Conservation (phyloP, 2,113 vertebrate genomes). For the Cebidichthys violaceus region DNA sequence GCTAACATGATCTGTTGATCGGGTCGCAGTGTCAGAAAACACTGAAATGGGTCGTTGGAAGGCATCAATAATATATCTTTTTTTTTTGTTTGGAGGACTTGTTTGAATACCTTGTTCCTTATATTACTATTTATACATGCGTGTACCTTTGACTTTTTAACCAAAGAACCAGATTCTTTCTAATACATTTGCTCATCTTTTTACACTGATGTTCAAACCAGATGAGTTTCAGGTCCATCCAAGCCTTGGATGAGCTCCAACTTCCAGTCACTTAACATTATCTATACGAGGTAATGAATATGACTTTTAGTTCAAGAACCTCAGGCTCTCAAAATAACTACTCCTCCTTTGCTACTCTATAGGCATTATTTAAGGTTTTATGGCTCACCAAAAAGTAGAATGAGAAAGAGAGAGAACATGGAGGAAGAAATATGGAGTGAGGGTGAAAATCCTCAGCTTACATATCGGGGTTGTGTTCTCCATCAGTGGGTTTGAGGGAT, state of each 20-base stretch:
- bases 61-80: not conserved
- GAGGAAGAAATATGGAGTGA: slow-evolving; percentile 41
- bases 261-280: not conserved
- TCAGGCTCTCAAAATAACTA: slow-evolving; percentile 1
- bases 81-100: not conserved
- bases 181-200: slow-evolving; percentile 3
- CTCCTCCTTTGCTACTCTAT: slow-evolving; percentile 19
- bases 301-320: slow-evolving; percentile 20
- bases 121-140: not conserved
- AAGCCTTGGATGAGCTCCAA: slow-evolving; percentile 11
- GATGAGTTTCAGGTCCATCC: not conserved
- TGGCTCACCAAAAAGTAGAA: slow-evolving; percentile 39
- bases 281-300: slow-evolving; percentile 22
- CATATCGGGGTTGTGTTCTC: slow-evolving; percentile 68
- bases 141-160: slow-evolving; percentile 3
- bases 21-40: not conserved
- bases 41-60: not conserved
- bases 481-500: slow-evolving; percentile 69
- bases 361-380: slow-evolving; percentile 52
- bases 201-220: not conserved
- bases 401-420: slow-evolving; percentile 29
- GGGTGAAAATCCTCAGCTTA: slow-evolving; percentile 60
- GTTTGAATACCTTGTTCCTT: not conserved
- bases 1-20: not conserved
- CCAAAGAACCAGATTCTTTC: slow-evolving; percentile 7